These are phyloP conservation scores for Phengaris arion DNA, from an alignment of 2,888 invertebrate species.

Conservation along the genomic window DNA sequence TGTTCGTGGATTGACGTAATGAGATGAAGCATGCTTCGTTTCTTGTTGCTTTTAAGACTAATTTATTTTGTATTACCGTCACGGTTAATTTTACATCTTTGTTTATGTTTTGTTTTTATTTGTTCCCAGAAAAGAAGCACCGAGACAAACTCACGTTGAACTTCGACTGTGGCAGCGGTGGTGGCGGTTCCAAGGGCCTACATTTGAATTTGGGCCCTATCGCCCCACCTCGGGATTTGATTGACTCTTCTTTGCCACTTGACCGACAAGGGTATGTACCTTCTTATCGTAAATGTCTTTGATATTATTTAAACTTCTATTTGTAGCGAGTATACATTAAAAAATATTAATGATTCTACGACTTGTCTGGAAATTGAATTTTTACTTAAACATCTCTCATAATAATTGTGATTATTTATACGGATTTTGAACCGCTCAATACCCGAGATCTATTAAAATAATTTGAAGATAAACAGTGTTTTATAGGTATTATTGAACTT, in stretches of 20 bases:
- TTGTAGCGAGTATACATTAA: no score
- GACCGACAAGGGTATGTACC: conserved; percentile 90
- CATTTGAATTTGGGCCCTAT: conserved; percentile 85
- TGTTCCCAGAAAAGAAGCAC: conserved; percentile 76
- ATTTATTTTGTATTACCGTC: not conserved
- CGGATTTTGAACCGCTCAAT: no score
- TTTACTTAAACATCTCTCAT: no score
- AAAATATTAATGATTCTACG: no score
- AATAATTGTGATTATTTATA: no score
- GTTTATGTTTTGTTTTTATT: conserved; percentile 27
- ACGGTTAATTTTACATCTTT: not conserved
- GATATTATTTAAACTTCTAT: conserved; percentile 13
- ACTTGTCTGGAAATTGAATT: no score
- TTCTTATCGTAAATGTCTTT: not conserved
- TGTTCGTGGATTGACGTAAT: conserved; percentile 56
- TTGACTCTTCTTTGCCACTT: conserved; percentile 89
- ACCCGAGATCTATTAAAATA: no score
- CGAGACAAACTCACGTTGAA: conserved; percentile 87
- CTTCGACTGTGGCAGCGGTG: conserved; percentile 79
- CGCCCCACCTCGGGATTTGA: conserved; percentile 84
- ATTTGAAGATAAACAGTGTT: not conserved
- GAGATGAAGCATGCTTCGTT: conserved; percentile 39
- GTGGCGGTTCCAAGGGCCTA: conserved; percentile 76
- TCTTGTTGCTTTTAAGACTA: not conserved
- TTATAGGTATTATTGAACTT: conserved; percentile 27